These are phyloP conservation scores for Eupeodes luniger DNA, from an alignment of 2,888 invertebrate genomes.

Conservation along the genomic window DNA sequence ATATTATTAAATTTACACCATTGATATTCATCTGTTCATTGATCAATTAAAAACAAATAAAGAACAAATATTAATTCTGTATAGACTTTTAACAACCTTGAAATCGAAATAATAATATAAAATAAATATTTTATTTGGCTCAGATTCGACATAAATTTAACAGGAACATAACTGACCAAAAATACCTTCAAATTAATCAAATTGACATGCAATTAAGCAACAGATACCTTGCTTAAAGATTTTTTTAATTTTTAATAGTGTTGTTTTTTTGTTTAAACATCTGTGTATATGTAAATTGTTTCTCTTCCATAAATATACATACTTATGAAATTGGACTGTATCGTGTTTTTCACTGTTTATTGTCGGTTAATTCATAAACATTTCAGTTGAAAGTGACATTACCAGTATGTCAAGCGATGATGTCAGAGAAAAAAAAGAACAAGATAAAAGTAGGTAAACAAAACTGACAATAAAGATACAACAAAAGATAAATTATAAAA, in stretches of 20 bases:
- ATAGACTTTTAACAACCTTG: background rate
- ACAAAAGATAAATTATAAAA: conserved; percentile 59
- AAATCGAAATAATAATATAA: too few relatives aligned
- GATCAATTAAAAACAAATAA: too few relatives aligned
- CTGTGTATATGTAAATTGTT: conserved; percentile 15
- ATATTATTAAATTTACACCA: too few relatives aligned
- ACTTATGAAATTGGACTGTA: background rate
- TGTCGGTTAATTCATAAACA: conserved; percentile 30
- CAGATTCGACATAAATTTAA: background rate
- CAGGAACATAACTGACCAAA: background rate
- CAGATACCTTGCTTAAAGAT: conserved; percentile 12
- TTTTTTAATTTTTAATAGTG: background rate
- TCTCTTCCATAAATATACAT: background rate
- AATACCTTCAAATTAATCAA: conserved; percentile 6
- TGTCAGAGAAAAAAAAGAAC: conserved; percentile 56
- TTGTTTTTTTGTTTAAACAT: too few relatives aligned
- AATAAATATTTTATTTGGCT: background rate
- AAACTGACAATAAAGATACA: conserved; percentile 55
- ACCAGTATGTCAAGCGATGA: conserved; percentile 61
- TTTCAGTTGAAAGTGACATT: conserved; percentile 17
- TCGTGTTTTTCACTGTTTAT: conserved; percentile 10
- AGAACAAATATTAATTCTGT: too few relatives aligned
- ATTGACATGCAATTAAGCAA: background rate
- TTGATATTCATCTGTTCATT: too few relatives aligned
- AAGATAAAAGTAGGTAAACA: conserved; percentile 58